A percentile compares a stretch with the other conserved stretches of the same genome.
phyloP scores from a whole-genome alignment of 2,888 invertebrate genomes.

The Brachypterus glaber region DNA sequence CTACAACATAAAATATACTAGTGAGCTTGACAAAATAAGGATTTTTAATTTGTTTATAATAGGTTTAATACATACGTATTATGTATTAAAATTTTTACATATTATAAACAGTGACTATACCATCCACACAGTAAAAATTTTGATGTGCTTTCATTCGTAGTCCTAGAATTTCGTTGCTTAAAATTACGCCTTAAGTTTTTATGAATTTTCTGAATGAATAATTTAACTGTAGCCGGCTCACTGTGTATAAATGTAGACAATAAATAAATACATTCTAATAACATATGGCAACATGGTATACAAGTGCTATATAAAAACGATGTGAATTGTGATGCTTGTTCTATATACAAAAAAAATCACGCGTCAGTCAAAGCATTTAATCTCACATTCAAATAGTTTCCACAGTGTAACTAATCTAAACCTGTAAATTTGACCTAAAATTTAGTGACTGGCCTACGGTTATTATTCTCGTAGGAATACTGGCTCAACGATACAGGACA shows the following conservation, averaged over 20 bases:
- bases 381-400: constrained; percentile 7
- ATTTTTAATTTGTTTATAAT: constrained; percentile 8
- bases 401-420: constrained; percentile 31
- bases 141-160: too few species aligned
- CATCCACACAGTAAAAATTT: too few species aligned
- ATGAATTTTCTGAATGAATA: too few species aligned
- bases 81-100: too few species aligned
- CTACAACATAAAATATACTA: constrained; percentile 33
- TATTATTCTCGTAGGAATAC: constrained; percentile 37
- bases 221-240: background rate
- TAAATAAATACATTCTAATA: constrained; percentile 12
- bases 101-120: too few species aligned
- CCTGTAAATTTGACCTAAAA: constrained; percentile 39
- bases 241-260: background rate
- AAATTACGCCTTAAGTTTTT: too few species aligned
- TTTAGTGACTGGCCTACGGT: constrained; percentile 36
- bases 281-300: constrained; percentile 32
- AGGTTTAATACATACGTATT: too few species aligned
- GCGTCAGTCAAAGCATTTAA: constrained; percentile 18
- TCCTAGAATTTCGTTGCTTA: too few species aligned
- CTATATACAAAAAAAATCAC: constrained; percentile 19
- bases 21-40: constrained; percentile 22
- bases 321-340: constrained; percentile 29
- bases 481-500: constrained; percentile 33
- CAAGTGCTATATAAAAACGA: constrained; percentile 34